These are phyloP conservation scores for Vollenhovia emeryi DNA, from an alignment of 1,140 invertebrate genomes.

Conservation along the genomic window DNA sequence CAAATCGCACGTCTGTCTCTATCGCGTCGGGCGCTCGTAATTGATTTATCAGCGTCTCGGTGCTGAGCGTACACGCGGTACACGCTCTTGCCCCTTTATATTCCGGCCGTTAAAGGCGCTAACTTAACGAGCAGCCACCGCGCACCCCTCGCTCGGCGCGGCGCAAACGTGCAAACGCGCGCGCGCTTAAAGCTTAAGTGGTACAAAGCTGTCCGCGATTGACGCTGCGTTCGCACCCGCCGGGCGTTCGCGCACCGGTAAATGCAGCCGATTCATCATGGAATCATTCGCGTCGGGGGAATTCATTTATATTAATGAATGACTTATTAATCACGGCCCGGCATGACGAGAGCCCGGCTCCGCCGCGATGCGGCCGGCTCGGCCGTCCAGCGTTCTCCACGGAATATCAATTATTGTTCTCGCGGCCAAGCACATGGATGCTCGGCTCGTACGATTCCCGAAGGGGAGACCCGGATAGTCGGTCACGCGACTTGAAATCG, in stretches of 20 bases:
- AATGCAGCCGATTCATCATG: constrained; percentile 79
- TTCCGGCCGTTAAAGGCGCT: constrained; percentile 29
- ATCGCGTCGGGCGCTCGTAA: constrained; percentile 44
- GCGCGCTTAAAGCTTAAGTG: constrained; percentile 71
- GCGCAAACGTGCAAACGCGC: constrained; percentile 59
- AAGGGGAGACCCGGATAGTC: background rate
- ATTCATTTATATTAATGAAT: constrained; percentile 82
- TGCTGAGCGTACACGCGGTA: background rate
- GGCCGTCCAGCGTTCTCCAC: constrained; percentile 48
- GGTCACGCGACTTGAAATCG: background rate
- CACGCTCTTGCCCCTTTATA: constrained; percentile 29
- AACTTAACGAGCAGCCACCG: constrained; percentile 61
- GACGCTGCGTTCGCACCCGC: constrained; percentile 77
- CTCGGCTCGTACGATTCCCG: background rate
- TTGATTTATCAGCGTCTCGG: constrained; percentile 55
- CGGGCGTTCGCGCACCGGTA: constrained; percentile 76
- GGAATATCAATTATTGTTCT: constrained; percentile 78
- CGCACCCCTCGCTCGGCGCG: constrained; percentile 11
- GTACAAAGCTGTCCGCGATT: constrained; percentile 75
- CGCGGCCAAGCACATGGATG: constrained; percentile 44
- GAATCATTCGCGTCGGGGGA: constrained; percentile 77
- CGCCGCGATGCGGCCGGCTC: background rate
- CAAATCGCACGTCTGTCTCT: constrained; percentile 60
- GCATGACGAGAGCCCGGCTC: constrained; percentile 61
- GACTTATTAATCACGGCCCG: constrained; percentile 78